Evolutionary conservation across 2,113 vertebrate species (phyloP), one percentile per base, ranked within the genome.

Genomic region (Thalassarche chlororhynchos): DNA sequence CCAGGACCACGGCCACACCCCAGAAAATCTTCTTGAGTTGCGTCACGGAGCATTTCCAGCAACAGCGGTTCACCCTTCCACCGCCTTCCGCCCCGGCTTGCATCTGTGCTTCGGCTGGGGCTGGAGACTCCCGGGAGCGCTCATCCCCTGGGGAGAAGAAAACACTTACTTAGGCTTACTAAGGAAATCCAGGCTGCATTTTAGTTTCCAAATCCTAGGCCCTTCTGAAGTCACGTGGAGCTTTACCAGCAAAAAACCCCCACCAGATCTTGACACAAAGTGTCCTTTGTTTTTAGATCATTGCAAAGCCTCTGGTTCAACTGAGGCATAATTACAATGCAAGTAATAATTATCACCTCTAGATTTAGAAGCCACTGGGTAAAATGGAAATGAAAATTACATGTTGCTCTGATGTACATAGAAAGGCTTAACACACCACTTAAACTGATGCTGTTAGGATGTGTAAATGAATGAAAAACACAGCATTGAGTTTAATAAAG

Each of bases 1-100:
- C 99, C 91, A 99, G 97, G 88, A 99, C 99, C 97, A 99, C 99
- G 1, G 98, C 99, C 84, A 99, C 98, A 12, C 99, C 99, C 99
- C 99, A 99, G 96, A 99, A 98, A 54, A 98, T 98, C 97, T 99
- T 99, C 96, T 90, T 98, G 68, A 98, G 97, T 96, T 98, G 99
- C 1, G 97, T 92, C 26, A 97, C 84, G 2, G 99, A 99, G 55
- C 99, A 98, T 52, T 98, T 96, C 97, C 99, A 97, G 97, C 98
- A 99, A 87, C 98, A 98, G 84, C 90, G 98, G 86, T 91, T 98
- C 42, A 93, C 97, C 94, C 98, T 98, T 83, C 97, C 96, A 29
- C 96, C 14, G 4, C 98, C 89, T 96, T 99, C 99, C 3, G 28
- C 95, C 94, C 91, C 98, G 2, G 75, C 96, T 25, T 98, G 98